These are phyloP conservation scores for Esox lucius DNA, from an alignment of 2,797 vertebrate genomes.

Conservation along the genomic window DNA sequence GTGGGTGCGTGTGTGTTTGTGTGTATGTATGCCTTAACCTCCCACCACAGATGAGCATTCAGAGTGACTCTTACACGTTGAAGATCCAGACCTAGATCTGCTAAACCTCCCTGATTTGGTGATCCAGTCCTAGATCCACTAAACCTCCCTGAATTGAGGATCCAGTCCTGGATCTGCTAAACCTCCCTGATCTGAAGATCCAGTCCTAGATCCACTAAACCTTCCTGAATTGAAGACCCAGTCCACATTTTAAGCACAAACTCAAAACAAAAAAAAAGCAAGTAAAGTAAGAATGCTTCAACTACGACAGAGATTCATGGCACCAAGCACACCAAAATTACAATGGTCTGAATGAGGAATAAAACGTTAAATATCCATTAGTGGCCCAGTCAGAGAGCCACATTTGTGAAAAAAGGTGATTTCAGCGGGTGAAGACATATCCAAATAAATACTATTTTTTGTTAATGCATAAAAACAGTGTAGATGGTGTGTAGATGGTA, in stretches of 20 bases:
- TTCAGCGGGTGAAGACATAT: no score
- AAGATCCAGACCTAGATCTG: constrained; percentile 9
- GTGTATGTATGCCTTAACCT: not conserved
- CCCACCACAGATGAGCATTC: constrained; percentile 9
- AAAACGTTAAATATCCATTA: no score
- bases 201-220: constrained; percentile 12
- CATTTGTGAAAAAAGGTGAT: no score
- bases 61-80: constrained; percentile 19
- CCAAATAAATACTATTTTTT: no score
- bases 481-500: no score
- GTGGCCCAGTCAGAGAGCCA: no score
- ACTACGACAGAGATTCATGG: no score
- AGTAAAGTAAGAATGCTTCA: no score
- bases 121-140: constrained; percentile 7
- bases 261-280: no score
- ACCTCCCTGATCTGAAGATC: constrained; percentile 3
- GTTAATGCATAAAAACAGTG: no score
- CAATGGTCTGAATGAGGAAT: no score
- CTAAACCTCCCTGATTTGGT: constrained; percentile 3
- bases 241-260: not conserved
- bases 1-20: constrained; percentile 22
- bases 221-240: not conserved
- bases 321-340: no score
- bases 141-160: constrained; percentile 7
- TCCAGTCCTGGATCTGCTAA: constrained; percentile 7